phyloP scores from a whole-genome alignment of 2,797 vertebrate genomes.

The Glyptemys insculpta region DNA sequence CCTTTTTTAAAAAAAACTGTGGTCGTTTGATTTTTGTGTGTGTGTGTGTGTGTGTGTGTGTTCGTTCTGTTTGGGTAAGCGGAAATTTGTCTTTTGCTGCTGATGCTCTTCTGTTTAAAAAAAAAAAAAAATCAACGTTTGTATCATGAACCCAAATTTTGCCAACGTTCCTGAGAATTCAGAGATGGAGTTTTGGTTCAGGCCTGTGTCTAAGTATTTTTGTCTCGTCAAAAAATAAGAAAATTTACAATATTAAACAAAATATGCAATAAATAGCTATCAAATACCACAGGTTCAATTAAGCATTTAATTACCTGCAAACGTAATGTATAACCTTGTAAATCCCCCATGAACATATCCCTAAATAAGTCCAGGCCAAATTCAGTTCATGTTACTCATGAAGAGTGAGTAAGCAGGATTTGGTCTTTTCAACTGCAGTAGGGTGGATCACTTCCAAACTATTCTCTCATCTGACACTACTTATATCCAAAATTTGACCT shows the following conservation, averaged over 20 bases:
- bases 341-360: slow-evolving; percentile 37
- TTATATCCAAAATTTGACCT: neutral
- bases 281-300: neutral
- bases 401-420: no score
- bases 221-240: neutral
- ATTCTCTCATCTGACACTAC: no score
- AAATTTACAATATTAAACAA: slow-evolving; percentile 44
- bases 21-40: no score
- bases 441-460: no score
- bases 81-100: no score
- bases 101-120: no score
- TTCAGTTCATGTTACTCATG: no score
- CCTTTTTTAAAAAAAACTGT: no score
- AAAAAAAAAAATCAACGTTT: fast-evolving
- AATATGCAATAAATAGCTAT: slow-evolving; percentile 64
- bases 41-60: no score
- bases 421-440: no score
- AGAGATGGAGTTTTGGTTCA: neutral
- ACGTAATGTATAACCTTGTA: neutral
- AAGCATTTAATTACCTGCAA: slow-evolving; percentile 62
- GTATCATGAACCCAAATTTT: fast-evolving
- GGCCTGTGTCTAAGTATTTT: fast-evolving
- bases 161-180: fast-evolving
- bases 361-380: neutral
- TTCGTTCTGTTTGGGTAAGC: no score